Conservation (phyloP, 92 coral and sea anemone genomes). For the Phenganax stokvisi region DNA sequence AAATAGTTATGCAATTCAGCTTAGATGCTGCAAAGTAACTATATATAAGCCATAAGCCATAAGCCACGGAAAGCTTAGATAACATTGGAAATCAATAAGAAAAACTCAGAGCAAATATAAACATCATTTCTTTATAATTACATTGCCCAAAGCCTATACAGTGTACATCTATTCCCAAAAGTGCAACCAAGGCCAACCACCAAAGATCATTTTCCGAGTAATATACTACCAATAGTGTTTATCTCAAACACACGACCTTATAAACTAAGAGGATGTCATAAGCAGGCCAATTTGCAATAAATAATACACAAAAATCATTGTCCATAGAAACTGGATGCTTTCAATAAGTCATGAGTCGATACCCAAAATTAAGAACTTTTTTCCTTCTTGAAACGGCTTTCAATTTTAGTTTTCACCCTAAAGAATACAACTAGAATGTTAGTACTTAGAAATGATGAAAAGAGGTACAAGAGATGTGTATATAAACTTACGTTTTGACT, state of each 20-base stretch:
- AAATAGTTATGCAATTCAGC: no score
- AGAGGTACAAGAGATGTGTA: not conserved
- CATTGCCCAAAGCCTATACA: no score
- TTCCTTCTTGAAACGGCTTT: slow-evolving; percentile 83
- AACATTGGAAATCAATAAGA: no score
- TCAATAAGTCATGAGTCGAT: not conserved
- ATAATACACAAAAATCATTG: not conserved
- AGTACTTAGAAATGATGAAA: not conserved
- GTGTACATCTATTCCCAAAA: no score
- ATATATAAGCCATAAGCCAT: no score
- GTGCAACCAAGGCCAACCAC: no score
- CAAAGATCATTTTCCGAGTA: no score
- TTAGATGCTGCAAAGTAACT: no score
- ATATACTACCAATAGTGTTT: no score
- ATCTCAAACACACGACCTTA: not conserved
- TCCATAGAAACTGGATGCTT: not conserved
- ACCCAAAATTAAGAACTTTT: slow-evolving; percentile 54
- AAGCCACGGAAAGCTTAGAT: no score
- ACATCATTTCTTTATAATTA: no score
- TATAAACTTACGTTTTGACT: slow-evolving; percentile 68
- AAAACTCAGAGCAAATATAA: no score
- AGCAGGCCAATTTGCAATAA: not conserved
- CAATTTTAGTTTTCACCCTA: slow-evolving; percentile 85
- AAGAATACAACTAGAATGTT: not conserved
- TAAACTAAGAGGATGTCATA: not conserved